A percentile compares a stretch with the other conserved stretches of the same genome.
phyloP scores from a whole-genome alignment of 92 coral and sea anemone species.

The Anthopleura xanthogrammica region DNA sequence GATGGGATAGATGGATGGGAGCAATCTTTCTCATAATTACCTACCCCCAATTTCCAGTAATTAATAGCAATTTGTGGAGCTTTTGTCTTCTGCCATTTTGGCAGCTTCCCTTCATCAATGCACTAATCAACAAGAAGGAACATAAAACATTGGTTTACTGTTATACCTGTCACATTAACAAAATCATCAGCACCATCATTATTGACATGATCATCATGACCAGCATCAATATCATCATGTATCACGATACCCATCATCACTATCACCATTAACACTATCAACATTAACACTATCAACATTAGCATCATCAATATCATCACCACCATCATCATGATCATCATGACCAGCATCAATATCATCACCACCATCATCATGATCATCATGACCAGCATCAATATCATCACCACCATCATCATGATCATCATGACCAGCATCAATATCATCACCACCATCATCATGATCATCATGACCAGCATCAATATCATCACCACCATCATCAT shows the following conservation, averaged over 20 bases:
- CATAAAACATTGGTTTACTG: neutral
- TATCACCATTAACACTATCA: no score
- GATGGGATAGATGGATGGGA: neutral
- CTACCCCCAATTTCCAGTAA: constrained; percentile 90
- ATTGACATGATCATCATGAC: neutral
- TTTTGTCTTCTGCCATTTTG: constrained; percentile 63
- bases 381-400: no score
- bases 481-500: no score
- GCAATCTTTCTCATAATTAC: neutral
- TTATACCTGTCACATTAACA: neutral
- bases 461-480: no score
- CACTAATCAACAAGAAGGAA: constrained; percentile 42
- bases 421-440: no score
- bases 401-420: no score
- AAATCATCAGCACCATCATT: neutral
- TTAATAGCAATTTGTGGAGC: constrained; percentile 80
- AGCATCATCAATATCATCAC: neutral
- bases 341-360: no score
- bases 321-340: neutral
- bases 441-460: neutral
- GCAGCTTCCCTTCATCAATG: constrained; percentile 78
- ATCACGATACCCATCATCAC: no score
- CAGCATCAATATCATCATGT: no score
- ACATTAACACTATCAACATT: no score
- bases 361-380: no score